Conservation (phyloP, 2,888 invertebrate species). For the Tipula vernalis region DNA sequence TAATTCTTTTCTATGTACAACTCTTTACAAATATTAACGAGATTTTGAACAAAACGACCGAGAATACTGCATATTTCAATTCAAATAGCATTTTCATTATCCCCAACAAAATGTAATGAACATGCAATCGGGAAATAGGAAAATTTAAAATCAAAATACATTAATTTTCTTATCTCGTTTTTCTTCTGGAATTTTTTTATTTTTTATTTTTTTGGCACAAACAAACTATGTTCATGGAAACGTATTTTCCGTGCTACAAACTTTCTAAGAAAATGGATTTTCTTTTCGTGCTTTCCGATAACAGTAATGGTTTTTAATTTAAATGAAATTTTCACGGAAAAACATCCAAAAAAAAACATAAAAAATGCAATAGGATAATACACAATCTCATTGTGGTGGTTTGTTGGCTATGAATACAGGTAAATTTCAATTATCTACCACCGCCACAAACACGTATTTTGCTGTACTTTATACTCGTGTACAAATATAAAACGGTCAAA, state of each 20-base stretch:
- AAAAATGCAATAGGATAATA: not conserved
- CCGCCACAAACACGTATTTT: not conserved
- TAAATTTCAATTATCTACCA: not conserved
- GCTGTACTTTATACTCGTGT: not conserved
- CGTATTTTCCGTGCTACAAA: not conserved
- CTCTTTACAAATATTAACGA: not conserved
- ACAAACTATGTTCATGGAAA: not conserved
- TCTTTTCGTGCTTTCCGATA: not conserved
- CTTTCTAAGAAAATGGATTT: not conserved
- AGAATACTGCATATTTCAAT: not conserved
- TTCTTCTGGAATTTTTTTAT: not conserved
- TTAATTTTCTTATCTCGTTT: not conserved
- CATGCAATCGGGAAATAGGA: not conserved
- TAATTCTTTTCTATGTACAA: not conserved
- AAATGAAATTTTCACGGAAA: not conserved
- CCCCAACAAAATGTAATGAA: not conserved
- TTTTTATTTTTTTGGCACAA: not conserved
- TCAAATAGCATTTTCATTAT: not conserved
- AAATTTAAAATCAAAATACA: not conserved
- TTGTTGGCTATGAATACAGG: not conserved
- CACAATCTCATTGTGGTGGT: not conserved
- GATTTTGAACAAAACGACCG: not conserved
- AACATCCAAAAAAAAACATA: not conserved
- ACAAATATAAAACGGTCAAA: not conserved
- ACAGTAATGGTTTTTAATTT: not conserved